Evolutionary conservation across 1,140 invertebrate genomes (phyloP).

Genomic region (Aphis craccivora): DNA sequence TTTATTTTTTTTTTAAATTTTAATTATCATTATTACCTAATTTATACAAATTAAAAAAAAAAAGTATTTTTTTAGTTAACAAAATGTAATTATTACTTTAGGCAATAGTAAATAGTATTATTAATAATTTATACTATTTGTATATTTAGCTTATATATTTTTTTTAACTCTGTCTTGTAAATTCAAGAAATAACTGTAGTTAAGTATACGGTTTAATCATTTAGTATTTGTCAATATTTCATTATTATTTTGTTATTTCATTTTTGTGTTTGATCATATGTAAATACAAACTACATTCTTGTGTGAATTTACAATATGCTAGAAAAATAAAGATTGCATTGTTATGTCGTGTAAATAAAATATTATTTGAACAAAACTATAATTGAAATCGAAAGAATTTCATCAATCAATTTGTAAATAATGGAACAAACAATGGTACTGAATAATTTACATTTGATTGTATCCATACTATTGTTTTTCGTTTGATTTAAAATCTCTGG

Average conservation of each 20-base stretch:
- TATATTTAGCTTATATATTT: neutral
- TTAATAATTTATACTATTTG: neutral
- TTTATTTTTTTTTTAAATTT: too few relatives aligned
- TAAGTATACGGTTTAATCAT: neutral
- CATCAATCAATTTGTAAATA: neutral
- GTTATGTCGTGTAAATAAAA: neutral
- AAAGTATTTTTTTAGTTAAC: neutral
- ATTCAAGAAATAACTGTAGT: neutral
- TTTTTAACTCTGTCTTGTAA: neutral
- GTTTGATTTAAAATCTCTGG: neutral
- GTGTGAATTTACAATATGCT: neutral
- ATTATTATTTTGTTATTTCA: neutral
- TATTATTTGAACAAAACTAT: neutral
- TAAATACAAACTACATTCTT: neutral
- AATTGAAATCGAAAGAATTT: neutral
- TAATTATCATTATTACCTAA: too few relatives aligned
- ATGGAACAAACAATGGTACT: neutral
- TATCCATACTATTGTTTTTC: neutral
- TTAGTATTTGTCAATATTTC: neutral
- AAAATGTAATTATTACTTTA: neutral
- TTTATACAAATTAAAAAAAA: neutral
- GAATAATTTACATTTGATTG: neutral
- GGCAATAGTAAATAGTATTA: too few relatives aligned
- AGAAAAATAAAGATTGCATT: neutral
- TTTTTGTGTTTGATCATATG: neutral